Evolutionary conservation across 2,113 vertebrate species (phyloP), one percentile per base, ranked within the genome.

Genomic region (Dermatemys mawii): DNA sequence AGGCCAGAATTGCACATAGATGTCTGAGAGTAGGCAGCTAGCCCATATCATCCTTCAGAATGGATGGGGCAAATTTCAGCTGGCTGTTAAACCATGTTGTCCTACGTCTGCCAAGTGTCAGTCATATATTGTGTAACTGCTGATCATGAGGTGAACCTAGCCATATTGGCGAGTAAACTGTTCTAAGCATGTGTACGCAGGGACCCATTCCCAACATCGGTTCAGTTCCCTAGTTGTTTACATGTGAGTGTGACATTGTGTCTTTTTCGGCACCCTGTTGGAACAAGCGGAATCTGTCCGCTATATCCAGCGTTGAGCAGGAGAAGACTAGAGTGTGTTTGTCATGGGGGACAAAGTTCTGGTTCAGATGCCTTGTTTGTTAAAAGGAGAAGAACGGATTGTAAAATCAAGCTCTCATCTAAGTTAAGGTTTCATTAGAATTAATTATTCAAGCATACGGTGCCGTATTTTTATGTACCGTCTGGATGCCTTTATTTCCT

Each of bases 301-400:
- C 38, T 73, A 48, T 87, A 93, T 46, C 49, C 49, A 81, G 10
- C 89, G 51, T 96, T 63, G 94, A 89, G 41, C 83, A 83, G 76
- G 38, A 70, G 84, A 48, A 88, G 54, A 50, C 76, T 79, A 2
- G 5, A 0, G 1, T 51, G 41, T 46, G 82, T 81, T 94, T 87
- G 90, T 88, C 95, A 92, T 22, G 1, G 8, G 84, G 44, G 84
- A 70, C 86, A 93, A 93, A 95, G 80, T 54, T 2, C 22, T 90
- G 29, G 90, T 85, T 49, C 57, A 88, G 88, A 22, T 51, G n/a
- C 85, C 76, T 9, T 67, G 67, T 81, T 53, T 90, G 70, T 55
- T 38, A 70, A 70, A 70, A 90, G 29, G 38, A 84, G 80, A 27
- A 91, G 73, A 50, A n/a, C 78, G 63, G 82, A 24, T 53, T 16